Evolutionary conservation across 2,797 vertebrate species (phyloP), one percentile per base, ranked within the genome.

Genomic region (Cirrhinus mrigala): DNA sequence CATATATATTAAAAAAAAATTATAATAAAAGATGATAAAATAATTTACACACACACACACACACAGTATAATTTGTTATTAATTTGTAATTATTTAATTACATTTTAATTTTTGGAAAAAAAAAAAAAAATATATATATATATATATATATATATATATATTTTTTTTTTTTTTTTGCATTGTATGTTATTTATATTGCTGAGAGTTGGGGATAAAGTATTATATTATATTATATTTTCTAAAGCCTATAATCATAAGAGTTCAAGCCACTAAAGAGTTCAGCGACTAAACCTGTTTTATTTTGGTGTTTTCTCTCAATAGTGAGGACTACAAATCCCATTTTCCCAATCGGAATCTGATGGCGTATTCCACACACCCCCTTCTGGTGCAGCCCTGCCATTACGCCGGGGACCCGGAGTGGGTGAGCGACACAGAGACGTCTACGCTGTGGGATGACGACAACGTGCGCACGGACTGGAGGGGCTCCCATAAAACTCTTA

Each of bases 341-440:
- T 99, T 98, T 75, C 85, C 91, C 77, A 96, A 96, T 1, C 94
- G 98, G 83, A 96, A 98, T 91, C 87, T 99, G 83, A 92, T 92
- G 85, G 96, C 96, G 73, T 99, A 95, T 91, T 99, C 98, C 0
- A 94, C 95, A n/a, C 94, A 83, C 87, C 98, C 98, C 2, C 96
- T 98, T 54, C 95, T 99, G 82, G 97, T 97, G 1, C 96, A 97
- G 81, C 98, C 98, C 0, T 97, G 97, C 12, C 97, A 99, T 91
- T 99, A 98, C 0, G 97, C 97, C 0, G 98, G 98, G 3, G 98
- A 99, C 0, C 90, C 94, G 0, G 91, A 94, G 85, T 99, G 98
- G 98, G 94, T 97, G 90, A 99, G 98, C 0, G 98, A 99, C 95
- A 99, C 98, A 0, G 98, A 99, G 92, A 98, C 97, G 0, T 99